These are phyloP conservation scores for Ctenochaetus hawaiiensis DNA, from an alignment of 2,797 vertebrate species.

Conservation along the genomic window DNA sequence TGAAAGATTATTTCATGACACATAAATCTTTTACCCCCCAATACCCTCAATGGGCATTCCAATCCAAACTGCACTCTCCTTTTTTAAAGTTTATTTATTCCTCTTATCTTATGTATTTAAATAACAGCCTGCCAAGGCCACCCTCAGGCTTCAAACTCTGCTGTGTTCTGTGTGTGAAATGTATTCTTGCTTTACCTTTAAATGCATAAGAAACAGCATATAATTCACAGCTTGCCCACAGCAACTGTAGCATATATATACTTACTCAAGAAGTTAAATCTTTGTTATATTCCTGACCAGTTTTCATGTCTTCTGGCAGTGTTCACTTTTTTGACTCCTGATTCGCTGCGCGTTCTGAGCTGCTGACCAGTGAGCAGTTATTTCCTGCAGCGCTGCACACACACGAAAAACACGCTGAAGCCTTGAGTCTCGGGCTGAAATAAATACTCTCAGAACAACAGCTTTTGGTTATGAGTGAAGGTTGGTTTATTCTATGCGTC, in stretches of 20 bases:
- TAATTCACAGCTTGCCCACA: slow-evolving; percentile 60
- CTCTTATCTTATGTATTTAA: slow-evolving; percentile 62
- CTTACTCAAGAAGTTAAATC: slow-evolving; percentile 62
- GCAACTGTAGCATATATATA: slow-evolving; percentile 51
- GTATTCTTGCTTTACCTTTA: slow-evolving; percentile 57
- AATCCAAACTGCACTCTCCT: slow-evolving; percentile 35
- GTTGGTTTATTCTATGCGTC: too few species aligned
- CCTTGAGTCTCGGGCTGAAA: too few species aligned
- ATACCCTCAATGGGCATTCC: slow-evolving; percentile 59
- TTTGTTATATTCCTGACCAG: slow-evolving; percentile 28
- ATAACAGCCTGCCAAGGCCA: slow-evolving; percentile 56
- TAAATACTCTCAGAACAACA: too few species aligned
- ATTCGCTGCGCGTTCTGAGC: slow-evolving; percentile 18
- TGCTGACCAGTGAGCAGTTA: slow-evolving; percentile 28
- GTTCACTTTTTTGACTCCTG: slow-evolving; percentile 31
- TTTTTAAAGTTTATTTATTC: slow-evolving; percentile 66
- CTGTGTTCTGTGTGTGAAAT: slow-evolving; percentile 61
- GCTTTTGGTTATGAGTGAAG: too few species aligned
- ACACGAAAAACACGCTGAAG: too few species aligned
- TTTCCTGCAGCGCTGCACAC: slow-evolving; percentile 10
- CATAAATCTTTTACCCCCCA: slow-evolving; percentile 30
- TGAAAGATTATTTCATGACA: slow-evolving; percentile 23
- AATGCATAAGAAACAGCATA: slow-evolving; percentile 61
- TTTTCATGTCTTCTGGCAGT: slow-evolving; percentile 46
- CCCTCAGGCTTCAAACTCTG: slow-evolving; percentile 55